Evolutionary conservation across 2,113 vertebrate genomes (phyloP).

Genomic region (Ctenomys sociabilis): DNA sequence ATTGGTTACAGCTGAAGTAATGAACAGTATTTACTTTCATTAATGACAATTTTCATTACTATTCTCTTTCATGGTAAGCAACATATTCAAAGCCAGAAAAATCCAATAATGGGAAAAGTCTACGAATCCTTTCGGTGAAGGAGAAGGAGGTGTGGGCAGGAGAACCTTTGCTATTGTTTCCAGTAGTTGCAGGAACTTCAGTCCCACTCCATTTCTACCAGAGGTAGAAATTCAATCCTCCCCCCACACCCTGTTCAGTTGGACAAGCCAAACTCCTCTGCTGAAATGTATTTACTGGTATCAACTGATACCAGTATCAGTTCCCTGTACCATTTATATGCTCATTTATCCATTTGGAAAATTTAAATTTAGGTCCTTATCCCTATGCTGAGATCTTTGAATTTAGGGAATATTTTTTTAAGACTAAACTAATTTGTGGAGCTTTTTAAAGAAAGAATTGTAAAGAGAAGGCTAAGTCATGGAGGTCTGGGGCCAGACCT

Average conservation of each 20-base stretch:
- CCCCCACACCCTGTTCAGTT: neutral
- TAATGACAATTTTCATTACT: constrained; percentile 76
- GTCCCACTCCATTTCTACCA: neutral
- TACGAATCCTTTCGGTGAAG: neutral
- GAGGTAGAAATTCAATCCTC: neutral
- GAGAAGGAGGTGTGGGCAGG: too few relatives aligned
- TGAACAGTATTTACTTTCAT: constrained; percentile 73
- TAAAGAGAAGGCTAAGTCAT: neutral
- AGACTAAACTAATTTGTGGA: neutral
- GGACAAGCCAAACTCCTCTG: neutral
- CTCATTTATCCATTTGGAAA: neutral
- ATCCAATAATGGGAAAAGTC: neutral
- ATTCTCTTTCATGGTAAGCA: constrained; percentile 58
- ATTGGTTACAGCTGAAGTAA: constrained; percentile 61
- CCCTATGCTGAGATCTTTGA: neutral
- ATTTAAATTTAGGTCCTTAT: neutral
- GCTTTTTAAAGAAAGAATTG: neutral
- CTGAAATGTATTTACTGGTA: neutral
- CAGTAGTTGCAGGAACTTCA: neutral
- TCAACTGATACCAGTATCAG: neutral
- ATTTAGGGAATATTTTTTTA: neutral
- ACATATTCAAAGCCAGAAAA: constrained; percentile 57
- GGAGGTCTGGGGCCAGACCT: rapidly evolving
- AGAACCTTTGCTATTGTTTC: too few relatives aligned
- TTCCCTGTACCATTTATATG: neutral